A percentile compares a stretch with the other conserved stretches of the same genome.
These are phyloP conservation scores for Aythya baeri DNA, from an alignment of 2,113 vertebrate species.

Conservation along the genomic window DNA sequence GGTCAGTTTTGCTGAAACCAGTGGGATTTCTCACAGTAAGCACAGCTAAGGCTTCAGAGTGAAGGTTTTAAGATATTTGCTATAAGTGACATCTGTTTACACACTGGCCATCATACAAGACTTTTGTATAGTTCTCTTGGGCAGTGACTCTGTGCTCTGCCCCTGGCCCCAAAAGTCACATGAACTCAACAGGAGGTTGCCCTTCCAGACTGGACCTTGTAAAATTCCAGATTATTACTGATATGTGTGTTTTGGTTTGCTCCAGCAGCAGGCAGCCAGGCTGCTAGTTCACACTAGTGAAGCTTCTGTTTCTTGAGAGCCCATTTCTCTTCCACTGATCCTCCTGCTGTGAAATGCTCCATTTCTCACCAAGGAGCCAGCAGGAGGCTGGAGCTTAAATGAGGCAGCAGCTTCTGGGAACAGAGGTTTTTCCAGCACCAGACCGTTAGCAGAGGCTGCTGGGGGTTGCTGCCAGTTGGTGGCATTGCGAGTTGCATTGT, in stretches of 20 bases:
- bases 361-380: conserved; percentile 57
- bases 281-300: neutral
- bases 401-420: conserved; percentile 9
- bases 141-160: neutral
- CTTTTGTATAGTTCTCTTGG: neutral
- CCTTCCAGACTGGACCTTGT: neutral
- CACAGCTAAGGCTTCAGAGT: neutral
- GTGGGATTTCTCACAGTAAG: neutral
- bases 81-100: neutral
- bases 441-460: neutral
- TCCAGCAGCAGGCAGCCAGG: conserved; percentile 15
- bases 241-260: neutral
- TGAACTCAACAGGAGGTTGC: neutral
- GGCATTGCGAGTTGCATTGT: neutral
- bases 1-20: neutral
- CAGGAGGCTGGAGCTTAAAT: neutral
- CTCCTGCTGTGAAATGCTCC: conserved; percentile 64
- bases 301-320: conserved; percentile 3
- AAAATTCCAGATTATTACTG: neutral
- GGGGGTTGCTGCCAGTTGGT: neutral
- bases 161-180: neutral
- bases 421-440: neutral
- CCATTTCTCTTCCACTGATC: neutral
- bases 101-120: neutral
- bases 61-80: neutral